Evolutionary conservation across 1,140 invertebrate species (phyloP), one percentile per base, ranked within the genome.

Genomic region (Scaptomyza hsui): DNA sequence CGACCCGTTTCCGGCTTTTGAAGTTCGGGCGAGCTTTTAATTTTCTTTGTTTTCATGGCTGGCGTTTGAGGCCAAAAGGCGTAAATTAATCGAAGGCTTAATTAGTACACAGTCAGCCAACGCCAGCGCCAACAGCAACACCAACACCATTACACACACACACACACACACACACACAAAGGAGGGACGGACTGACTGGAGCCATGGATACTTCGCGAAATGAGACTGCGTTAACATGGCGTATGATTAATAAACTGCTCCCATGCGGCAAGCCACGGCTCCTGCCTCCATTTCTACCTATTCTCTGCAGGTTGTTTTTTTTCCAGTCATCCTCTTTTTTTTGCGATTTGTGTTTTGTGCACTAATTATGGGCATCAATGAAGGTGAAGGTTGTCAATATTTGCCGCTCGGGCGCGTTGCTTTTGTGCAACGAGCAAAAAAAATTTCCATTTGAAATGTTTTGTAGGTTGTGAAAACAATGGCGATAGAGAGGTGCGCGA

Each of bases 31-130:
- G 55, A 81, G 82, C 82, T 88, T 88, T 88, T 88, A 88, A 88
- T 88, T 88, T 88, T 88, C 82, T 88, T 88, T 88, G 82, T 88
- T 75, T 88, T 88, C 75, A 70, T 75, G 61, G 61, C 78, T 78
- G 72, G 70, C 83, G 78, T 88, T 88, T 88, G 83, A 78, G 82
- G 82, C 78, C 82, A 88, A 88, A 88, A 88, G 82, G 82, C 68
- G 82, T 81, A 82, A 88, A 88, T 88, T 88, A 88, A 88, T 88
- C 82, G 82, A 88, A 88, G 83, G 82, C 82, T 88, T 88, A 88
- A 88, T 88, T 88, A 88, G 82, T 70, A 81, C 75, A 88, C 78
- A 81, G 53, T 26, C 53, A 64, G 53, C 19, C 39, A 55, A 26
- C 7, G 39, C 16, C 42, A 48, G 12, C 37, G 60, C 21, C 62